phyloP scores from a whole-genome alignment of 2,113 vertebrate genomes.

The Platysteira castanea region DNA sequence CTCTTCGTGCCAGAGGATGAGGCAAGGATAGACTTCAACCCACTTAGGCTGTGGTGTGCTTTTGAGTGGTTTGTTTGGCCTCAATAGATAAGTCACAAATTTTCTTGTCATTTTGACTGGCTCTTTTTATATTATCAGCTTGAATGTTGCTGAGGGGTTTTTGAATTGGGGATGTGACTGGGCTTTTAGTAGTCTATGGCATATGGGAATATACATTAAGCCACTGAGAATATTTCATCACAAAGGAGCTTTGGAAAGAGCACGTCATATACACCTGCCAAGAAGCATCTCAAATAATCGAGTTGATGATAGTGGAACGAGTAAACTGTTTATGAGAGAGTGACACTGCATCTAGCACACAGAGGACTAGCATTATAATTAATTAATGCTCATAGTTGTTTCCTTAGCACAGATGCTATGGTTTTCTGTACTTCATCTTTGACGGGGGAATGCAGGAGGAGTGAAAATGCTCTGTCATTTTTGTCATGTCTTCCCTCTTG shows the following conservation, averaged over 20 bases:
- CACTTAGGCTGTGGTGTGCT: not conserved
- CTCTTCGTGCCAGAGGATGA: not conserved
- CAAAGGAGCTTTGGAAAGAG: constrained; percentile 25
- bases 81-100: not conserved
- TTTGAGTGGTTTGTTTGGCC: not conserved
- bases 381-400: constrained; percentile 34
- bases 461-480: constrained; percentile 8
- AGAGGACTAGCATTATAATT: constrained; percentile 5
- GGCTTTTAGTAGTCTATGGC: not conserved
- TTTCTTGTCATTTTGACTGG: not conserved
- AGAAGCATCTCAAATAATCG: constrained; percentile 29
- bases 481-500: not conserved
- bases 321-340: constrained; percentile 5
- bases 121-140: not conserved
- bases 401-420: not conserved
- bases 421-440: constrained; percentile 5
- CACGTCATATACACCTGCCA: not conserved
- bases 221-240: constrained; percentile 20
- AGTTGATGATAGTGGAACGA: not conserved
- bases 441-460: not conserved
- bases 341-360: not conserved
- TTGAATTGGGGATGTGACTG: not conserved
- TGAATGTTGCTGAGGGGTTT: not conserved
- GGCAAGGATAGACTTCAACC: not conserved
- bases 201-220: not conserved